Evolutionary conservation across 2,113 vertebrate species (phyloP).

Genomic region (Shinisaurus crocodilurus): DNA sequence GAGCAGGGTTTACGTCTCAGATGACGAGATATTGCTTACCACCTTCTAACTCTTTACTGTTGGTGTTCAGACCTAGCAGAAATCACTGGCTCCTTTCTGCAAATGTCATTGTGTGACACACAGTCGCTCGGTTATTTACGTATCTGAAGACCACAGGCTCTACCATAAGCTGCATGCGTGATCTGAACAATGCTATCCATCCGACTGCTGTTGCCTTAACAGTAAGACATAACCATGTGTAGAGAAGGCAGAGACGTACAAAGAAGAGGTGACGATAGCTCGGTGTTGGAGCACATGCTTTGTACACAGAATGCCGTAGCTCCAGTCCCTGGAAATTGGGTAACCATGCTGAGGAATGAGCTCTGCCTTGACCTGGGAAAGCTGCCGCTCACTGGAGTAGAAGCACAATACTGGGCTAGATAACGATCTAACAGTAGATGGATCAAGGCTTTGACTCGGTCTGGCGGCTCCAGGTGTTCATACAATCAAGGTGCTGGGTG

Average conservation of each 20-base stretch:
- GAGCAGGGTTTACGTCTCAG: neutral
- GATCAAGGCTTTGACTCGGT: neutral
- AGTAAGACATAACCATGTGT: neutral
- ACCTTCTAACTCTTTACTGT: neutral
- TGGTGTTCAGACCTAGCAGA: neutral
- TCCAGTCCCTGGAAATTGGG: neutral
- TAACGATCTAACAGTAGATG: neutral
- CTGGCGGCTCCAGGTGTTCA: neutral
- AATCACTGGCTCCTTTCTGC: neutral
- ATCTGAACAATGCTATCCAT: neutral
- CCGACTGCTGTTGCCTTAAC: neutral
- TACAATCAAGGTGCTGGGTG: neutral
- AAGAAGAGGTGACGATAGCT: neutral
- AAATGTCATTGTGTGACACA: neutral
- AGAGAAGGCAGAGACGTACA: too few species aligned
- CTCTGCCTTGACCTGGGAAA: neutral
- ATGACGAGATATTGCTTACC: neutral
- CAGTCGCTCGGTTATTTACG: neutral
- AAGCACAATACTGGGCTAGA: neutral
- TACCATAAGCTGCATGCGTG: neutral
- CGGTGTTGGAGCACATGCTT: too few species aligned
- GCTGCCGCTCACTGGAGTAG: too few species aligned
- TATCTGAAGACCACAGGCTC: neutral
- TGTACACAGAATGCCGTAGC: neutral
- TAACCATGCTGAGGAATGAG: neutral